A percentile compares a stretch with the other conserved stretches of the same genome.
Conservation (phyloP, 37 sponge, comb jelly and placozoan genomes). For the Dysidea cf. avara region DNA sequence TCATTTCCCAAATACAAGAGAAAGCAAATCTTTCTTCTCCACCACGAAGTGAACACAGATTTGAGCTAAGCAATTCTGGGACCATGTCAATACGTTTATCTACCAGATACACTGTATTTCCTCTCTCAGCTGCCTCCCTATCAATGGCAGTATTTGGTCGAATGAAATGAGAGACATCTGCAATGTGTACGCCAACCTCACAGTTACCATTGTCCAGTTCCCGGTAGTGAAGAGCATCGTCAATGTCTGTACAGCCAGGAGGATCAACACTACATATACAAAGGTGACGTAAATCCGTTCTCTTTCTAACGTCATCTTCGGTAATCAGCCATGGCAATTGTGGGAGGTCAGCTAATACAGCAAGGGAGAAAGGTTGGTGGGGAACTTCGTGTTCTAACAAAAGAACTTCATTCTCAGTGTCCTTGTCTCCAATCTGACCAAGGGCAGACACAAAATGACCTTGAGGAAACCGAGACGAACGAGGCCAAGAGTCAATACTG, state of each 20-base stretch:
- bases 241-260: conserved; percentile 99
- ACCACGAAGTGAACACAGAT: conserved; percentile 90
- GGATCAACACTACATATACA: conserved; percentile 96
- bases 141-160: conserved; percentile 89
- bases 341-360: conserved; percentile 85
- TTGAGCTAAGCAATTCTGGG: conserved; percentile 92
- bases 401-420: conserved; percentile 93
- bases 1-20: conserved; percentile 92
- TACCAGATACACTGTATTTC: conserved; percentile 94
- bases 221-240: conserved; percentile 94
- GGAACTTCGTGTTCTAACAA: conserved; percentile 93
- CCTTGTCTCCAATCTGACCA: conserved; percentile 93
- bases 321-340: conserved; percentile 87
- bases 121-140: conserved; percentile 87
- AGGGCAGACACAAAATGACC: conserved; percentile 90
- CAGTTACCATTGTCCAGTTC: conserved; percentile 74
- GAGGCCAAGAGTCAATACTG: conserved; percentile 92
- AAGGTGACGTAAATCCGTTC: conserved; percentile 75
- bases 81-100: conserved; percentile 99
- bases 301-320: conserved; percentile 58
- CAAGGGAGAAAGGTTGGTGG: conserved; percentile 84
- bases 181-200: conserved; percentile 98
- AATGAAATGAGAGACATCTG: conserved; percentile 96
- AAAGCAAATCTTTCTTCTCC: conserved; percentile 93
- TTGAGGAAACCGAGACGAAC: conserved; percentile 74